Evolutionary conservation across 2,888 invertebrate genomes (phyloP).

Genomic region (Oxycera nigricornis): DNA sequence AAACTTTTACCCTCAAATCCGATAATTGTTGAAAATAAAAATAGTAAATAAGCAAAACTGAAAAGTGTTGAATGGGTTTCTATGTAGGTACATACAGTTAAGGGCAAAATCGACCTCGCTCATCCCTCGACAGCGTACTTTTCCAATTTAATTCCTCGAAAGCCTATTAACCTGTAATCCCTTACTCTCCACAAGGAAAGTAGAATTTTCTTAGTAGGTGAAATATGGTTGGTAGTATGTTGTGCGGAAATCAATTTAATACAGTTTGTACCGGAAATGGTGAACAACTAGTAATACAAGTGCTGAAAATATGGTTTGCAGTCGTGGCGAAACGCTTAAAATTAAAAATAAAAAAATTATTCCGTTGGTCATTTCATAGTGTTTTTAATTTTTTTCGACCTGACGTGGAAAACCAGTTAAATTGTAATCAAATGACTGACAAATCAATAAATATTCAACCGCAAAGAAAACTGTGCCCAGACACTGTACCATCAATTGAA

Average conservation of each 20-base stretch:
- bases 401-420: too few species aligned
- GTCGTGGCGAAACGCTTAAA: too few species aligned
- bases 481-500: too few species aligned
- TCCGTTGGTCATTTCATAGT: too few species aligned
- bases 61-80: not conserved
- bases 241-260: not conserved
- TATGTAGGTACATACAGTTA: not conserved
- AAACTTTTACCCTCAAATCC: constrained; percentile 11
- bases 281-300: too few species aligned
- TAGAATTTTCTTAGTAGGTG: not conserved
- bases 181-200: not conserved
- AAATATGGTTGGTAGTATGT: not conserved
- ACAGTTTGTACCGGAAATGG: not conserved
- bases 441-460: too few species aligned
- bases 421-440: too few species aligned
- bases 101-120: not conserved
- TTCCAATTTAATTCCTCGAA: not conserved
- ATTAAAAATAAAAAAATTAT: too few species aligned
- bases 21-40: not conserved
- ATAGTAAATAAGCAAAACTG: too few species aligned
- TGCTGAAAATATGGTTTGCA: too few species aligned
- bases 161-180: constrained; percentile 27
- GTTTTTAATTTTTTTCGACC: too few species aligned
- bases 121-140: not conserved
- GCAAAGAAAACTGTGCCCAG: too few species aligned